Conservation (phyloP, 1,140 invertebrate genomes). For the Helicorthomorpha holstii region DNA sequence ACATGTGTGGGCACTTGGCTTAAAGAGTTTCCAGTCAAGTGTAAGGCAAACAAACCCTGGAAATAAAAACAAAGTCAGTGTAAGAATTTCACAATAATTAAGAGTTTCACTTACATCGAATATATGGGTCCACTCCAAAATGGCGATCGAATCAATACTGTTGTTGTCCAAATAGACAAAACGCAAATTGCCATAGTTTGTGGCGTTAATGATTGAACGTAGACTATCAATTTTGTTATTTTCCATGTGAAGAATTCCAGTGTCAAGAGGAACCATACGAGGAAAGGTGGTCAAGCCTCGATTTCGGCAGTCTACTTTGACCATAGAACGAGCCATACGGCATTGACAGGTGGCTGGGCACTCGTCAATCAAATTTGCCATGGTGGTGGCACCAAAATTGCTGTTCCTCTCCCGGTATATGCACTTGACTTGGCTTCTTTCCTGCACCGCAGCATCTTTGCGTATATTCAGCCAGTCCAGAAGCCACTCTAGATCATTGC, state of each 20-base stretch:
- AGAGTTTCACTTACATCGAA: not conserved
- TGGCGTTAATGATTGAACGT: not conserved
- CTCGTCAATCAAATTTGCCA: not conserved
- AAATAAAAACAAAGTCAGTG: not conserved
- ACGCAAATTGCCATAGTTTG: not conserved
- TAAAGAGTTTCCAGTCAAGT: not conserved
- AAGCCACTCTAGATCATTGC: not conserved
- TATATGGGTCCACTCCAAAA: not conserved
- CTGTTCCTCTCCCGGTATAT: not conserved
- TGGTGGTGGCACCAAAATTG: not conserved
- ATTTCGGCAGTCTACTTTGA: not conserved
- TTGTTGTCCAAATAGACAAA: not conserved
- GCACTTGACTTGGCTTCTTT: not conserved
- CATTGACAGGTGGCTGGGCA: not conserved
- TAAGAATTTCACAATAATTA: not conserved
- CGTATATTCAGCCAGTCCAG: not conserved
- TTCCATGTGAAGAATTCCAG: not conserved
- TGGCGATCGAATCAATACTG: not conserved
- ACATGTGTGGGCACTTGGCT: not conserved
- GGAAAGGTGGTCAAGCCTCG: not conserved
- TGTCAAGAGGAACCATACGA: not conserved
- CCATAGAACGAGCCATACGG: not conserved
- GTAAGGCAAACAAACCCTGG: not conserved
- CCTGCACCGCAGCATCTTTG: not conserved
- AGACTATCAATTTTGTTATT: not conserved